Base-by-base conservation (phyloP, 2,797 vertebrate species). In the Bradypodion ventrale region DNA sequence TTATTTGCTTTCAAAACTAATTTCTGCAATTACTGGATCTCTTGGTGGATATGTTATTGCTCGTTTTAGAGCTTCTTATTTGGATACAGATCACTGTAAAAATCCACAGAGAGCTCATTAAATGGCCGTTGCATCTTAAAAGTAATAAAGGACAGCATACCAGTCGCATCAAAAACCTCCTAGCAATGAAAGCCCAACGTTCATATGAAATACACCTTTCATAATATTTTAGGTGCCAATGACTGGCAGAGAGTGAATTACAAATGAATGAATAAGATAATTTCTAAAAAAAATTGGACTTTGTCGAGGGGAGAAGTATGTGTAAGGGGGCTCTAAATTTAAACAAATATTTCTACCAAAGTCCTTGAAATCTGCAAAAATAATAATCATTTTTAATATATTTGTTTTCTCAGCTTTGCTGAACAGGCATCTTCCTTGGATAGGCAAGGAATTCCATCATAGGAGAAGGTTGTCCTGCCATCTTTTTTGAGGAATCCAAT, bases 211-310 rank as follows among this genome's bases (percentile, higher is more conserved):
- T 56, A 40, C 62, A 86, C 74, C 25, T 87, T 56, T 86, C 82
- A 60, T 40, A 42, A 79, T 92, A 78, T 74, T 70, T 89, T 82
- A 84, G 87, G 81, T 91, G 90, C 80, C 75, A 80, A 79, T 40
- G 32, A 56, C 9, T 59, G 37, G 40, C 76, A 59, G 35, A 90
- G 82, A 29, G 19, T 52, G 2, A 7, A 75, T 6, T 42, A 82
- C 73, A 88, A 88, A 90, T 40, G 37, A 92, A 62, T 83, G 88
- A 92, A 87, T 86, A 52, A 83, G 91, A 90, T 27, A 3, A 72
- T 82, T 85, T 73, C 73, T 91, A 73, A 37, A 78, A 32, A 42
- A 83, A 19, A 89, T 84, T 88, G n/a, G 87, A 40, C 75, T 12
- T 59, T 59, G n/a, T n/a, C n/a, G n/a, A n/a, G n/a, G n/a, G n/a